Conservation (phyloP, 2,113 vertebrate species). For the Amphilophus citrinellus region DNA sequence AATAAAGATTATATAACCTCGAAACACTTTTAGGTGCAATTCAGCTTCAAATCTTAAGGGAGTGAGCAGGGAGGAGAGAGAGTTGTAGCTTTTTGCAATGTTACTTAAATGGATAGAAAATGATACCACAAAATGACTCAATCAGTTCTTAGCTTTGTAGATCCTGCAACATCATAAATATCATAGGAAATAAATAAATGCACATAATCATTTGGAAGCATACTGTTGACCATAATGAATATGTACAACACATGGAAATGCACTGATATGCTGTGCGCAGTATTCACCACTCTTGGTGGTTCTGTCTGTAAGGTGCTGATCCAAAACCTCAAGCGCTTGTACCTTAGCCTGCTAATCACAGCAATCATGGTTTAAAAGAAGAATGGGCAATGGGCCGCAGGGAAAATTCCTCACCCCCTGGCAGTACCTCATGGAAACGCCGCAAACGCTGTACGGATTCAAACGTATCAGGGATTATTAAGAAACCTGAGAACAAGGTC, state of each 20-base stretch:
- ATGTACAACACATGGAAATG: not conserved
- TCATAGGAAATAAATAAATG: conserved; percentile 1
- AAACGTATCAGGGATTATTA: conserved; percentile 79
- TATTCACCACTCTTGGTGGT: not conserved
- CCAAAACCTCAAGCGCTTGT: conserved; percentile 25
- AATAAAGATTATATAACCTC: conserved; percentile 17
- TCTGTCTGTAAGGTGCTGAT: conserved; percentile 38
- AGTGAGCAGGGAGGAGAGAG: not conserved
- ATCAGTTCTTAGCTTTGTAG: not conserved
- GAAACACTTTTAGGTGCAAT: conserved; percentile 9
- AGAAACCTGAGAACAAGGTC: conserved; percentile 83
- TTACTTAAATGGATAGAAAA: conserved; percentile 1
- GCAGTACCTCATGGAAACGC: conserved; percentile 58
- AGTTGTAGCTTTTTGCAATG: not conserved
- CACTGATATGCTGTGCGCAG: not conserved
- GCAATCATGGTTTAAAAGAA: conserved; percentile 40
- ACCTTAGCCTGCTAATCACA: conserved; percentile 55
- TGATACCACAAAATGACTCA: not conserved
- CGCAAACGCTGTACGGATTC: conserved; percentile 57
- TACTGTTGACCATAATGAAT: not conserved
- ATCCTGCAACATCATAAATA: not conserved
- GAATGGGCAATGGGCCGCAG: conserved; percentile 31
- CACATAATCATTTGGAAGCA: not conserved
- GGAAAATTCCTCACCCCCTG: conserved; percentile 50
- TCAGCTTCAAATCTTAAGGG: conserved; percentile 8